Base-by-base conservation (phyloP, 1,140 invertebrate genomes). In the Phymastichus coffea region DNA sequence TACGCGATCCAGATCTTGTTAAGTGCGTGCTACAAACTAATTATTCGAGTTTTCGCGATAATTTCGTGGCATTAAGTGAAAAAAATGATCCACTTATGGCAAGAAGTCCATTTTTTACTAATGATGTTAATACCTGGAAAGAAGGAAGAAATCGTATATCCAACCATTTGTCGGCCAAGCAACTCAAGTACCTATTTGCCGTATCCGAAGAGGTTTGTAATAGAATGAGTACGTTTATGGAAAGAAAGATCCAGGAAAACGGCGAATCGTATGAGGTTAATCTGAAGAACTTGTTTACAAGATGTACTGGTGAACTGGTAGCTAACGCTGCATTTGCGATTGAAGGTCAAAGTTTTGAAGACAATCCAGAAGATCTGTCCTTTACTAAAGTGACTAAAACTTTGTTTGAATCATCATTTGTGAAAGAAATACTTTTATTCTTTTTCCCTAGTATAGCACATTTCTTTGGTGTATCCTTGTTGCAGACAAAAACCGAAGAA, bases 301-400 rank as follows among this genome's bases (percentile, higher is more conserved):
- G 75, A 57, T 83, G 74, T 43, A 82, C 81, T 1, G 75, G 74
- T 0, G 81, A 83, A 30, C 76, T 79, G 17, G 74, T 83, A 6
- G 73, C 79, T 4, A 76, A 70, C 43, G 78, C 76, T n/a, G 81
- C 77, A 1, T 70, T 83, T 59, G 81, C 81, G n/a, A 66, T 83
- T n/a, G 63, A 72, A 10, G 67, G 64, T 1, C 17, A 48, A 19
- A 63, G 61, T 38, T 70, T 70, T 57, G 54, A 41, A 0, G 58
- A 68, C 1, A n/a, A 38, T 8, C 15, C 19, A 8, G 17, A 56
- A 4, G 0, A 52, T 0, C 12, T 14, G 9, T 56, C 61, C 4
- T 68, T 69, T 8, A 20, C 47, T 0, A 4, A 57, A 1, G 70
- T 65, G 57, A 72, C 52, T 41, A 57, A 35, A 35, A 61, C 22